Base-by-base conservation (phyloP, 2,113 vertebrate genomes). In the Dunckerocampus dactyliophorus region DNA sequence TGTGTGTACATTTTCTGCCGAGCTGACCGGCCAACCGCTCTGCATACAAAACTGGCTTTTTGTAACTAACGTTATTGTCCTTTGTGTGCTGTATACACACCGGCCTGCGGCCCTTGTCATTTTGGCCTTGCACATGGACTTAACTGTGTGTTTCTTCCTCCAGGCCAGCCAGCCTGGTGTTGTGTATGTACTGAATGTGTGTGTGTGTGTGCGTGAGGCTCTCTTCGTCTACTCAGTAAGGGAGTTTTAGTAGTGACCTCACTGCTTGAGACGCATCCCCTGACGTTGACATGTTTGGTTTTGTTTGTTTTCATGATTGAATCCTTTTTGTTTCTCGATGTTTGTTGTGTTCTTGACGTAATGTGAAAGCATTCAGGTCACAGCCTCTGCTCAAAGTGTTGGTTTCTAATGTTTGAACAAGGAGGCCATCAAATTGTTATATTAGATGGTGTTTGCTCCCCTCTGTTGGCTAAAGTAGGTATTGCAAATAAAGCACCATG, bases 401-500 rank as follows among this genome's bases (percentile, higher is more conserved):
- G 48, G 1, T 19, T 47, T 49, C 12, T 42, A 13, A 3, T 13
- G 12, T 24, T 37, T 31, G 31, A 72, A 67, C 39, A 49, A 17
- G 24, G 11, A 14, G 31, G 12, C 12, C 4, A 0, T 28, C 17
- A 20, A 19, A n/a, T 31, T 8, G 5, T 14, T 62, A 49, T 62
- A 84, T 91, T 87, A 21, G 54, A 63, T 85, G 89, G 90, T 82
- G 81, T 89, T 7, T 91, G 89, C 73, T 69, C 63, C 82, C 87
- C 77, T 89, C 89, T 58, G 56, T 81, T 89, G 88, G 74, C 47
- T 39, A n/a, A 47, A 21, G 0, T 31, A 22, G 21, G 47, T 0
- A 61, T 0, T 65, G 43, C 56, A 15, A 3, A 17, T 65, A n/a
- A 60, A 31, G 8, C 12, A 2, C 24, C 47, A 5, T 47, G 28